phyloP scores from a whole-genome alignment of 2,113 vertebrate genomes.

The Lasiurus cinereus region DNA sequence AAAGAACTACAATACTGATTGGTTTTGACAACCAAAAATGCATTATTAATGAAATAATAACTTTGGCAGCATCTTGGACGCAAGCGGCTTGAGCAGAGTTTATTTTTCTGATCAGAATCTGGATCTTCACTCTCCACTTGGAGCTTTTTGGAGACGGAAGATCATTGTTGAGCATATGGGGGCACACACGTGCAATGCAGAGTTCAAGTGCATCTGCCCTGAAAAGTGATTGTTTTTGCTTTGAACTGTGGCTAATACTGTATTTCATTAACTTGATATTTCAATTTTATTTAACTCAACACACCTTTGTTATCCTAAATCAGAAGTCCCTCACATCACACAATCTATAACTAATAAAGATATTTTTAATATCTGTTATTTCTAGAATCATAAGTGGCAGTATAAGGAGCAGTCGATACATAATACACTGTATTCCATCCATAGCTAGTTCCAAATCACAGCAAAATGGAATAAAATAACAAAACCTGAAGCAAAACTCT shows the following conservation, averaged over 20 bases:
- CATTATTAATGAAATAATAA: slow-evolving; percentile 90
- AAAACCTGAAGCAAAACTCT: slow-evolving; percentile 34
- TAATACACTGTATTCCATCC: rapidly evolving
- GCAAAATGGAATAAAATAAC: slow-evolving; percentile 11
- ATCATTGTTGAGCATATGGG: slow-evolving; percentile 68
- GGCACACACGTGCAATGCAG: background rate
- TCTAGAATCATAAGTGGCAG: background rate
- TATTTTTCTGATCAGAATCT: slow-evolving; percentile 76
- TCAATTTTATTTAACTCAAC: slow-evolving; percentile 64
- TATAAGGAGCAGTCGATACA: background rate
- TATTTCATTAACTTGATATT: slow-evolving; percentile 75
- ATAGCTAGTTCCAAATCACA: background rate
- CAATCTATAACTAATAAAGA: slow-evolving; percentile 62
- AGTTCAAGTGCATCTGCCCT: slow-evolving; percentile 18
- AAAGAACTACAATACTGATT: slow-evolving; percentile 85
- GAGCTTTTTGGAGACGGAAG: slow-evolving; percentile 72
- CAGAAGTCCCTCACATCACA: slow-evolving; percentile 52
- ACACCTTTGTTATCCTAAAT: slow-evolving; percentile 63
- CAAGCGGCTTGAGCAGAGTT: slow-evolving; percentile 80
- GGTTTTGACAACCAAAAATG: slow-evolving; percentile 88
- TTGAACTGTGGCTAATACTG: slow-evolving; percentile 55
- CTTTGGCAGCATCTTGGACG: slow-evolving; percentile 84
- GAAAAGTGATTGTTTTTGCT: slow-evolving; percentile 62
- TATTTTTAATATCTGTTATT: background rate
- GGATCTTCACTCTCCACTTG: slow-evolving; percentile 79